phyloP scores from a whole-genome alignment of 1,140 invertebrate genomes.

The Carcinoscorpius rotundicauda region DNA sequence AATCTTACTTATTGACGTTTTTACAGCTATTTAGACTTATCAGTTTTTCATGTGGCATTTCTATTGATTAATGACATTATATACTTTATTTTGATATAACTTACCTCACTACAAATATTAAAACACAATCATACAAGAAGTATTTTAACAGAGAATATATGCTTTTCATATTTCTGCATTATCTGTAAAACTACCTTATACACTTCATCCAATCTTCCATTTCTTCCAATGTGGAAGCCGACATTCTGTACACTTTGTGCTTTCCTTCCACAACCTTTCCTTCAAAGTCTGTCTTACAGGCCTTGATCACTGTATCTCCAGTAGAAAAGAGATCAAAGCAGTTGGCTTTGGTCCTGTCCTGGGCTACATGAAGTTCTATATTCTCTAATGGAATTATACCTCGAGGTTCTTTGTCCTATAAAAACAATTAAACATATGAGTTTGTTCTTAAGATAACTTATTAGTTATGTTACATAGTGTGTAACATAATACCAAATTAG shows the following conservation, averaged over 20 bases:
- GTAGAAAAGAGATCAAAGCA: conserved; percentile 90
- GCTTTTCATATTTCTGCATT: too few species aligned
- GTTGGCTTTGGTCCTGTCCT: conserved; percentile 76
- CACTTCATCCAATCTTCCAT: conserved; percentile 95
- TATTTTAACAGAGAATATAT: too few species aligned
- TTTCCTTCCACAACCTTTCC: conserved; percentile 90
- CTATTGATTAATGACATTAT: too few species aligned
- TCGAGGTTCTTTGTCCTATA: conserved; percentile 85
- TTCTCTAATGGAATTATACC: conserved; percentile 93
- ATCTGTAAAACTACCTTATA: conserved; percentile 44
- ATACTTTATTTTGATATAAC: too few species aligned
- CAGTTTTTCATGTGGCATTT: too few species aligned
- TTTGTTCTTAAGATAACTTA: too few species aligned
- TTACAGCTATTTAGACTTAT: too few species aligned
- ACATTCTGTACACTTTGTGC: conserved; percentile 90
- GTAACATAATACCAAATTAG: too few species aligned
- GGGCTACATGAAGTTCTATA: conserved; percentile 63
- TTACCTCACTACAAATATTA: too few species aligned
- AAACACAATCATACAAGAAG: too few species aligned
- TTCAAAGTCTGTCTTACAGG: conserved; percentile 96
- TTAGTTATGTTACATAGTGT: too few species aligned
- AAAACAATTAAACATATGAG: neutral
- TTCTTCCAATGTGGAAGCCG: conserved; percentile 84
- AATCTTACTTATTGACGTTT: too few species aligned
- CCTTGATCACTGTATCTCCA: conserved; percentile 71